Evolutionary conservation across 1,140 invertebrate species (phyloP), one percentile per base, ranked within the genome.

Genomic region (Cryptotermes secundus): DNA sequence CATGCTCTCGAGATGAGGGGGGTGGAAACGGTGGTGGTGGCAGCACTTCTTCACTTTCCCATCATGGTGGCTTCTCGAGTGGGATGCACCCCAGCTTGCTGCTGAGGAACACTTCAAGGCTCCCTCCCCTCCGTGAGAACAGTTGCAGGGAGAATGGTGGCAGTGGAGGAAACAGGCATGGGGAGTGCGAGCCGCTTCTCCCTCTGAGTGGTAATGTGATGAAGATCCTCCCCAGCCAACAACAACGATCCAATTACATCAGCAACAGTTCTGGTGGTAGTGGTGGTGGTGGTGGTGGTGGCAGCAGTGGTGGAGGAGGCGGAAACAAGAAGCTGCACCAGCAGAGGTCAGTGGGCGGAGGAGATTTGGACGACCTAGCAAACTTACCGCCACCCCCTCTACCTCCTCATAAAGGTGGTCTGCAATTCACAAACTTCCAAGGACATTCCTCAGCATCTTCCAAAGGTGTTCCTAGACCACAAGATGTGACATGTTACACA

Each of bases 121-220:
- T 91, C 36, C 89, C 90, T 0, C 89, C 90, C 7, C 81, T 91
- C 0, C 87, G 90, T 85, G 90, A 91, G 87, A 86, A 88, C 0
- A 6, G 87, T 84, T 2, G 79, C 79, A 80, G n/a, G 31, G 31
- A 38, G 31, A 34, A 49, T 49, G 87, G 89, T 87, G 86, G 82
- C 42, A 65, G n/a, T 31, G 85, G 80, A 24, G 81, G 49, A 88
- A 88, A 86, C 90, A 90, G 82, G 90, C 91, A 81, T 91, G 91
- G 83, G 83, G 94, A 95, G 89, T 93, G 91, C 87, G 94, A 95
- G 88, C 94, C 94, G 34, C 88, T 95, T 42, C 89, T 94, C 84
- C 93, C 94, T 80, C 87, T 80, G 34, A 82, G 83, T 65, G 86
- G 84, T 1, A 86, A 83, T n/a, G 83, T 26, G 14, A 42, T 83